These are phyloP conservation scores for Eristalis intricaria DNA, from an alignment of 2,888 invertebrate genomes.

Conservation along the genomic window DNA sequence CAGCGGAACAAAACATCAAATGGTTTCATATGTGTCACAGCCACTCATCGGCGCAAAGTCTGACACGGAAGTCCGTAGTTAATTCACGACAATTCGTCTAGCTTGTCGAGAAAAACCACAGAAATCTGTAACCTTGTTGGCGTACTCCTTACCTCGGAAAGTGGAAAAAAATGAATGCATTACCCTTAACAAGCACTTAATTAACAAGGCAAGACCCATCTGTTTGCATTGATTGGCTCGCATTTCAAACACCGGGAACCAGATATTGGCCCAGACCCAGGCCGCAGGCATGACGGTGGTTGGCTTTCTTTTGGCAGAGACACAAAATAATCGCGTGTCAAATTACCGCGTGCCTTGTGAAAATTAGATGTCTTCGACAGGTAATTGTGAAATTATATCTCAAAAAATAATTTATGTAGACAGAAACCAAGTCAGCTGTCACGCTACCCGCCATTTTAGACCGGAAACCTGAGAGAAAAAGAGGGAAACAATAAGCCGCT, in stretches of 20 bases:
- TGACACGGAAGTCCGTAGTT: constrained; percentile 10
- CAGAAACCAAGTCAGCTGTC: constrained; percentile 28
- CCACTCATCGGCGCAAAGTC: not conserved
- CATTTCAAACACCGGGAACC: constrained; percentile 30
- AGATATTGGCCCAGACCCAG: not conserved
- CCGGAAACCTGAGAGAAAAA: constrained; percentile 43
- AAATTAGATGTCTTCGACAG: constrained; percentile 50
- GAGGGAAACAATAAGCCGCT: constrained; percentile 53
- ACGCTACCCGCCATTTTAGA: constrained; percentile 35
- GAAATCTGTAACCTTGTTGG: constrained; percentile 14
- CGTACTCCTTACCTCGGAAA: not conserved
- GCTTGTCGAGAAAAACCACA: not conserved
- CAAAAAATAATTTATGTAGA: constrained; percentile 17
- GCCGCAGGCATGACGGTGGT: not conserved
- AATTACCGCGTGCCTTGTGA: constrained; percentile 36
- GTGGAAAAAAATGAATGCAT: constrained; percentile 7
- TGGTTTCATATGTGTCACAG: not conserved
- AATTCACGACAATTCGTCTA: not conserved
- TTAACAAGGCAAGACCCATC: constrained; percentile 18
- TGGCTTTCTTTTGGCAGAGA: constrained; percentile 52
- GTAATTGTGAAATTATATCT: constrained; percentile 23
- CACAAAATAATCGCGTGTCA: constrained; percentile 34
- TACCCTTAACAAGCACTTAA: constrained; percentile 34
- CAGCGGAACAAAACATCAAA: not conserved
- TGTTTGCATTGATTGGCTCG: constrained; percentile 16